These are phyloP conservation scores for Saccopteryx bilineata DNA, from an alignment of 2,113 vertebrate species.

Conservation along the genomic window DNA sequence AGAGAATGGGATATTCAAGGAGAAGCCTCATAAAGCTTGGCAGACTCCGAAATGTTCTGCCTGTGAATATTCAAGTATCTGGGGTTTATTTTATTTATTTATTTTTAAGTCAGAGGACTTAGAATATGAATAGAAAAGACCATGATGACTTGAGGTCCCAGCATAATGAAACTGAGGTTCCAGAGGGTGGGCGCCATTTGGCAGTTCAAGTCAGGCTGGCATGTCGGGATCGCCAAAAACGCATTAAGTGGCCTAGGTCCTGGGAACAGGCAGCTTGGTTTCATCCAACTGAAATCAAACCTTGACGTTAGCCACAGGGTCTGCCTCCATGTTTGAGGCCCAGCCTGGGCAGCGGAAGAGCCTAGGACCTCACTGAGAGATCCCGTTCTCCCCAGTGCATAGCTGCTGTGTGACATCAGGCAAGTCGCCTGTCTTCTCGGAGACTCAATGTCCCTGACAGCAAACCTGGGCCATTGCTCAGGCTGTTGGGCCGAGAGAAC, in stretches of 20 bases:
- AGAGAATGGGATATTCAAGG: neutral
- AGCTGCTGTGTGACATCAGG: neutral
- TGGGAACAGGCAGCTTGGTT: too few relatives aligned
- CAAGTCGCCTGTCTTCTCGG: neutral
- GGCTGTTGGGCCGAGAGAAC: neutral
- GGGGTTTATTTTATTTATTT: neutral
- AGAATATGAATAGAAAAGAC: too few relatives aligned
- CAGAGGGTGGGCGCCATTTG: neutral
- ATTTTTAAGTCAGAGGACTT: neutral
- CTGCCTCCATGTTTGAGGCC: neutral
- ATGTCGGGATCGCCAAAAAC: neutral
- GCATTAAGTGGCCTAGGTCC: neutral
- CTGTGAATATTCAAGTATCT: neutral
- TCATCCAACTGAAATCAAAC: neutral
- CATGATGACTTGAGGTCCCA: neutral
- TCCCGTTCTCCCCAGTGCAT: neutral
- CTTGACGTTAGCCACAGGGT: neutral
- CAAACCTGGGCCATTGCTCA: neutral
- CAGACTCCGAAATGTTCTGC: constrained; percentile 13
- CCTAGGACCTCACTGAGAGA: neutral
- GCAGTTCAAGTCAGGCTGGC: neutral
- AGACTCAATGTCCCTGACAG: neutral
- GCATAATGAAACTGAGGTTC: neutral
- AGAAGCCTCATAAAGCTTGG: neutral
- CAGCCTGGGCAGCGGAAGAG: neutral